phyloP scores from a whole-genome alignment of 2,113 vertebrate genomes.

The Turnix velox region DNA sequence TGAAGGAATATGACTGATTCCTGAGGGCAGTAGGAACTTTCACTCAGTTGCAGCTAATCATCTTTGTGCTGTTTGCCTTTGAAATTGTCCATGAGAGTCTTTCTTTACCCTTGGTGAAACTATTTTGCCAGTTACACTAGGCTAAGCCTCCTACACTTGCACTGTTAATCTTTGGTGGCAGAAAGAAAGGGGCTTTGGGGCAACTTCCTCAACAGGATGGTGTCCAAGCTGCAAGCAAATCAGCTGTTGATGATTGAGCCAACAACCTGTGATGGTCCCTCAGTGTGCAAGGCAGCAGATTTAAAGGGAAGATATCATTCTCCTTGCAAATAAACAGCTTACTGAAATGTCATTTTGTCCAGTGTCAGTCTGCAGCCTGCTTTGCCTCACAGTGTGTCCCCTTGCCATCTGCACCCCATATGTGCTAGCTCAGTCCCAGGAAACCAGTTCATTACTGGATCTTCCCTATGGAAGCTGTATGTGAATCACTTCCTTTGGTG shows the following conservation, averaged over 20 bases:
- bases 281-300: not conserved
- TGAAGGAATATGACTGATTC: accelerated
- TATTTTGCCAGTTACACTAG: not conserved
- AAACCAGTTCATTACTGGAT: not conserved
- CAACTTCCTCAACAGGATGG: not conserved
- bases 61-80: not conserved
- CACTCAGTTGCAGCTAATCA: not conserved
- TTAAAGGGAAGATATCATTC: not conserved
- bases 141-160: not conserved
- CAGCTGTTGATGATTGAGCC: not conserved
- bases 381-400: not conserved
- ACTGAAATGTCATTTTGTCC: not conserved
- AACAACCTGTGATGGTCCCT: not conserved
- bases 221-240: not conserved
- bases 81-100: not conserved
- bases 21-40: not conserved
- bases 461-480: accelerated
- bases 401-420: not conserved
- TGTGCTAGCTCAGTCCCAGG: not conserved
- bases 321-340: not conserved
- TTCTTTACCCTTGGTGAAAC: not conserved
- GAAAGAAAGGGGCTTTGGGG: not conserved
- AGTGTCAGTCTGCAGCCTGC: not conserved
- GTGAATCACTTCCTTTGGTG: not conserved
- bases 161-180: not conserved